phyloP scores from a whole-genome alignment of 2,888 invertebrate species.

The Lumbricus terrestris region DNA sequence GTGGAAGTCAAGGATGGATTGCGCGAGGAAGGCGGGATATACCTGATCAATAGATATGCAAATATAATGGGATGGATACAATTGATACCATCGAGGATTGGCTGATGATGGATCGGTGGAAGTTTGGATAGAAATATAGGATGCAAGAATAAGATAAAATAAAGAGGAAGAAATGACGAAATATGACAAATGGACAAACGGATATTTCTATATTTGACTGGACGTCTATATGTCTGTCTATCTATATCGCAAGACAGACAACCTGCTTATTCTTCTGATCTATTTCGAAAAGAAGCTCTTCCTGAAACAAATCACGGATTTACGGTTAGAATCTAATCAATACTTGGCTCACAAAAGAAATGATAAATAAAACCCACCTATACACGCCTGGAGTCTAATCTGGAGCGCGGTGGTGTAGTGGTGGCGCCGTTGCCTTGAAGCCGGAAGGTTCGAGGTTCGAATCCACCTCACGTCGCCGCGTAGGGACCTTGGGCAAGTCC shows the following conservation, averaged over 20 bases:
- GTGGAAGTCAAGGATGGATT: neutral
- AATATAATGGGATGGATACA: neutral
- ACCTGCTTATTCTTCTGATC: neutral
- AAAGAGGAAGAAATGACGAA: neutral
- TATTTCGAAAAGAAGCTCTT: neutral
- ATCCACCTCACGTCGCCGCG: no score
- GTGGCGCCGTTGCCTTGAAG: no score
- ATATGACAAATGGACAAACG: neutral
- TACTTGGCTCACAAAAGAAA: neutral
- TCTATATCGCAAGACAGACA: no score
- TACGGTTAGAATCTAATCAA: neutral
- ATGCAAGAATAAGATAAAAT: neutral
- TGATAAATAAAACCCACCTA: neutral
- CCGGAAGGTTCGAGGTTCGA: no score
- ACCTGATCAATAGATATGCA: neutral
- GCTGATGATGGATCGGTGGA: neutral
- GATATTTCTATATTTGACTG: neutral
- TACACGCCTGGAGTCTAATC: neutral
- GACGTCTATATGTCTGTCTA: neutral
- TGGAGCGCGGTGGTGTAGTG: no score
- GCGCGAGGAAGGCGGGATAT: neutral
- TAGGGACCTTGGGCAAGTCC: no score
- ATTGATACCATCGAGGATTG: neutral
- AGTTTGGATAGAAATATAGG: neutral
- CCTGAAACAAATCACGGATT: no score